A percentile compares a stretch with the other conserved stretches of the same genome.
These are phyloP conservation scores for Thripadectes ignobilis DNA, from an alignment of 2,797 vertebrate genomes.

Conservation along the genomic window DNA sequence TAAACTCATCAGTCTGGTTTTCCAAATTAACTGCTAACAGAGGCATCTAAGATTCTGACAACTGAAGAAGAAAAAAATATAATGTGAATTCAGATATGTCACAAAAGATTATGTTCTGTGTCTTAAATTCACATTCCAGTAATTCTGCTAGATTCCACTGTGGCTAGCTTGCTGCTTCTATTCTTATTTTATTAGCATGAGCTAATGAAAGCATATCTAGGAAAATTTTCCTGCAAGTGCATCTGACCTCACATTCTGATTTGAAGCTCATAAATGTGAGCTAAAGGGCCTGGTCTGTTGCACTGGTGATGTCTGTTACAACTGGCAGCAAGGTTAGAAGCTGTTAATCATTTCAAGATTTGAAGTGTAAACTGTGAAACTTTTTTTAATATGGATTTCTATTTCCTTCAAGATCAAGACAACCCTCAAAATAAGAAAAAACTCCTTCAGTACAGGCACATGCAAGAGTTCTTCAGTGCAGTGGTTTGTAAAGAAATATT, in stretches of 20 bases:
- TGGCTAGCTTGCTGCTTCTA: neutral
- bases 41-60: neutral
- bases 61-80: neutral
- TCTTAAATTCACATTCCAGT: neutral
- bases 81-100: neutral
- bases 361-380: neutral
- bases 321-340: neutral
- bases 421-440: neutral
- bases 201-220: neutral
- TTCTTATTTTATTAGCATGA: neutral
- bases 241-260: neutral
- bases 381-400: neutral
- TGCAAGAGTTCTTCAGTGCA: accelerated
- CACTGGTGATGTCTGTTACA: neutral
- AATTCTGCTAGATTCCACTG: neutral
- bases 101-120: neutral
- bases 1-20: neutral
- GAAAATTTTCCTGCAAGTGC: neutral
- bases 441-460: neutral
- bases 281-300: neutral
- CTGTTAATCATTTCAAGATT: neutral
- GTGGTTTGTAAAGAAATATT: neutral
- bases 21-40: neutral
- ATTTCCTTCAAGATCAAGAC: neutral
- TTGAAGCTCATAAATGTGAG: neutral